Base-by-base conservation (phyloP, 2,113 vertebrate genomes). In the Rhinogobius similis region DNA sequence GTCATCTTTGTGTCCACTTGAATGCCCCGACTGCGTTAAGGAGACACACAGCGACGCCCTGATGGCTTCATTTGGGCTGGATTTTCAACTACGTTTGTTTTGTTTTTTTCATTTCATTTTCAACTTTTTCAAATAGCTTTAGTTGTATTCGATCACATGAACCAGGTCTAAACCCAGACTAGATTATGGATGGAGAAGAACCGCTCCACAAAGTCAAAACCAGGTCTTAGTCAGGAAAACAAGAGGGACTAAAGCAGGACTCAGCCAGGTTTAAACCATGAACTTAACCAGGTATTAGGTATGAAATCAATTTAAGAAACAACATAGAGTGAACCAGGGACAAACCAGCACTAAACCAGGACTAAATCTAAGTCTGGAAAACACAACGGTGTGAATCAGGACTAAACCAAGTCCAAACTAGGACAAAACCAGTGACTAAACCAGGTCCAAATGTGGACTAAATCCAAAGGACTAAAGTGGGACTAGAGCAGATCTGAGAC, bases 1-100 rank as follows among this genome's bases (percentile, higher is more conserved):
- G 94, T 93, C 93, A 95, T 98, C 96, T 96, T 98, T 98, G 97
- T 98, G 96, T 96, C 95, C 94, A 94, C 93, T 94, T 98, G 95
- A 98, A 98, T 98, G 94, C 94, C 90, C 86, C 32, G 32, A 36
- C 32, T 36, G 32, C 32, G 32, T 8, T 86, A 68, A 77, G 58
- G 77, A 87, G 78, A 83, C 32, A 5, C 18, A 82, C 63, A 79
- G 82, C 84, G 84, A 56, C 53, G 67, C 77, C 90, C 93, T 94
- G 93, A 96, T 88, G 94, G 97, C 95, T 98, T 95, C 91, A 96
- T 50, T 20, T 46, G 5, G 4, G 20, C 5, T 8, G 3, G 3
- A 36, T 36, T 41, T 39, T 41, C 39, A 41, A 41, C 11, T 7
- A 41, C 9, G 2, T 41, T 41, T 41, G 1, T 11, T 11, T 12